These are phyloP conservation scores for Ophioderma brevispina DNA, from an alignment of 35 echinoderm and acorn worm genomes.

Conservation along the genomic window DNA sequence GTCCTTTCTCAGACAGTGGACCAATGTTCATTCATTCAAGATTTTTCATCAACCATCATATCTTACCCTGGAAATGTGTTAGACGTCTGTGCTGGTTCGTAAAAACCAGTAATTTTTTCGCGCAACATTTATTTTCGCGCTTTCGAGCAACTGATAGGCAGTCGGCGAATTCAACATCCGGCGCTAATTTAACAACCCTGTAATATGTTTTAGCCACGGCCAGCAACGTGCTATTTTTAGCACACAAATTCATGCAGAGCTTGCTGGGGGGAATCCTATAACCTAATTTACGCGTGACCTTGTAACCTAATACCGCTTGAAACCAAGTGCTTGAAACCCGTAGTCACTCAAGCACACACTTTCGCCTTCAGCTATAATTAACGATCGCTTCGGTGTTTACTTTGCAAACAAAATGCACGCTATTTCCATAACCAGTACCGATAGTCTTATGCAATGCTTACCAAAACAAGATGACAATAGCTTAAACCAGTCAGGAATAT, in stretches of 20 bases:
- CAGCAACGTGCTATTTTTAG: background rate
- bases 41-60: no score
- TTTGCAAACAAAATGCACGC: background rate
- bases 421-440: background rate
- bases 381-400: background rate
- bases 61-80: no score
- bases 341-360: background rate
- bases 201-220: background rate
- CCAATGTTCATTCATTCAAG: no score
- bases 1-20: no score
- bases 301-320: background rate
- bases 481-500: background rate
- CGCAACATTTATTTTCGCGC: slow-evolving; percentile 21
- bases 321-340: background rate
- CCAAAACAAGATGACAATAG: background rate
- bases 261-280: background rate
- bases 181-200: background rate
- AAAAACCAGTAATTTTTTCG: slow-evolving; percentile 6
- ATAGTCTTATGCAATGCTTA: slow-evolving; percentile 9
- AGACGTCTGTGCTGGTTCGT: no score
- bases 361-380: background rate
- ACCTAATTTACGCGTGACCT: background rate
- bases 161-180: slow-evolving; percentile 27
- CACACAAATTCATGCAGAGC: no score
- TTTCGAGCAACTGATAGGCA: background rate